These are phyloP conservation scores for Nephrotoma guestfalica DNA, from an alignment of 2,888 invertebrate genomes.

Conservation along the genomic window DNA sequence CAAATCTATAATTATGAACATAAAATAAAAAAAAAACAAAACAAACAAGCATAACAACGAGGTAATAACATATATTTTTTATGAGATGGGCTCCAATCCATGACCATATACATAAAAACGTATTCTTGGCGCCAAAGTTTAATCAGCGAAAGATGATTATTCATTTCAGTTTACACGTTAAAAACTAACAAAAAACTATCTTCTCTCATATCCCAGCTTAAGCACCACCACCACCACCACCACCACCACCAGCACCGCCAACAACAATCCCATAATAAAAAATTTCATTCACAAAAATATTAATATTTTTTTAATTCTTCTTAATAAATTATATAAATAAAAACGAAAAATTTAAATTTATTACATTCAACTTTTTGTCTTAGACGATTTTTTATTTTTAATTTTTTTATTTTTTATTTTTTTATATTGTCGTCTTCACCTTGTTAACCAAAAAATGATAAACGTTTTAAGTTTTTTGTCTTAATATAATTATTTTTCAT, in stretches of 20 bases:
- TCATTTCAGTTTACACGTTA: not conserved
- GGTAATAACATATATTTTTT: not conserved
- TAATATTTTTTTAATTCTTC: not conserved
- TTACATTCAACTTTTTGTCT: not conserved
- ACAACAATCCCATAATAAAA: not conserved
- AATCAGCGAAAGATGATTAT: not conserved
- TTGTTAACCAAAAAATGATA: not conserved
- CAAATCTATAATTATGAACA: not conserved
- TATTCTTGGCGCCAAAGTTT: not conserved
- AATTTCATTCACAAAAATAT: not conserved
- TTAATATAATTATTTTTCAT: not conserved
- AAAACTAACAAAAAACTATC: not conserved
- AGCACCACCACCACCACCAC: not conserved
- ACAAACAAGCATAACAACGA: not conserved
- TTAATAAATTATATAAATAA: not conserved
- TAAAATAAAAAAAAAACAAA: not conserved
- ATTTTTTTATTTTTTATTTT: not conserved
- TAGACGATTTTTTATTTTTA: not conserved
- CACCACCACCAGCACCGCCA: not conserved
- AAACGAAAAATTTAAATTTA: not conserved
- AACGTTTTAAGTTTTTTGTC: not conserved
- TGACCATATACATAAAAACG: not conserved
- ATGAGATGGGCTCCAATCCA: not conserved
- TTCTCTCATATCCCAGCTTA: not conserved
- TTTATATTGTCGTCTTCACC: not conserved